These are phyloP conservation scores for Octopus sinensis DNA, from an alignment of 1,140 invertebrate species.

Conservation along the genomic window DNA sequence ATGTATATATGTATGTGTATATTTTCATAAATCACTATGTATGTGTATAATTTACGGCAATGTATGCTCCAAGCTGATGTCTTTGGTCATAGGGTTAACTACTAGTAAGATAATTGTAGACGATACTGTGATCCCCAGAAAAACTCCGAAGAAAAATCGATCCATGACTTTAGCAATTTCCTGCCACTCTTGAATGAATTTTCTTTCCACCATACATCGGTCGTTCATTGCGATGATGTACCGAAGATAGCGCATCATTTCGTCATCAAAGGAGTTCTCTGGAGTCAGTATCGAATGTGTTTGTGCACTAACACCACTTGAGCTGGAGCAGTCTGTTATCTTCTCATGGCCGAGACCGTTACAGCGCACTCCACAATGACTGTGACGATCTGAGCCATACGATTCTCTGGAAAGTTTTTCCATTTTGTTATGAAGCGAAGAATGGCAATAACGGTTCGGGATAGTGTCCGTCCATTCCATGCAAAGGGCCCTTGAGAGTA, in stretches of 20 bases:
- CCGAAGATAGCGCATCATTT: constrained; percentile 42
- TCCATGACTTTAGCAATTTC: constrained; percentile 47
- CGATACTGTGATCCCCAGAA: constrained; percentile 34
- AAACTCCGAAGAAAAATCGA: constrained; percentile 41
- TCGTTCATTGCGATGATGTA: constrained; percentile 40
- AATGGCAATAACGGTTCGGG: not conserved
- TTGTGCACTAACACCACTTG: not conserved
- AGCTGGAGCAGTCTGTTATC: not conserved
- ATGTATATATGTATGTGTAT: not conserved
- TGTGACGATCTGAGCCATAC: constrained; percentile 2
- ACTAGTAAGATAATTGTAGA: constrained; percentile 41
- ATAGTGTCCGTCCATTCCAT: constrained; percentile 22
- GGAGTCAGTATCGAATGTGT: not conserved
- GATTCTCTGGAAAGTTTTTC: constrained; percentile 8
- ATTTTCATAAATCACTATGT: not conserved
- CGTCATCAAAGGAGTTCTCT: constrained; percentile 29
- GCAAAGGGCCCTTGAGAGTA: constrained; percentile 36
- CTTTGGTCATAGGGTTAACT: constrained; percentile 46
- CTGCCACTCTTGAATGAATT: constrained; percentile 42
- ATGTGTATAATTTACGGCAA: not conserved
- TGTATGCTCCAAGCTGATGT: constrained; percentile 11
- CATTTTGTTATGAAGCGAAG: not conserved
- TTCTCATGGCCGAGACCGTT: constrained; percentile 9
- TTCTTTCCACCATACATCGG: constrained; percentile 30
- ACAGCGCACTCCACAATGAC: constrained; percentile 3